Base-by-base conservation (phyloP, 2,888 invertebrate species). In the Metallyticus violacea region DNA sequence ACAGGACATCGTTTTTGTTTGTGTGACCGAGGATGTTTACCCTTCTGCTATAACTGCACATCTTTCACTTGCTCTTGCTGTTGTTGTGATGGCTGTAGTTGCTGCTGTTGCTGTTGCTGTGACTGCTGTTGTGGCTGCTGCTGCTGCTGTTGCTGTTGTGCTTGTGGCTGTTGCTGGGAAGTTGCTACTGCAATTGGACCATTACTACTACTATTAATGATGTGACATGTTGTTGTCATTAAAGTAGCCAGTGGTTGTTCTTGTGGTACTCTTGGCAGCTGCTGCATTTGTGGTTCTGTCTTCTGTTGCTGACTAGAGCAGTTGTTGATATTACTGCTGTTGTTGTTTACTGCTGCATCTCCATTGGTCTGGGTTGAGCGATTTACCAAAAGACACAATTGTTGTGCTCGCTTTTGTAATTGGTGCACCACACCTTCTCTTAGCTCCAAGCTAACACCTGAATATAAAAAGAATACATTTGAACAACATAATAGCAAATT, bases 401-500 rank as follows among this genome's bases (percentile, higher is more conserved):
- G 62, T 4, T 77, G 62, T 29, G 40, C 40, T 26, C 76, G 62
- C 30, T 76, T 29, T 26, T 86, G 85, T 62, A 81, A 40, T 26
- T 88, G 87, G 76, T 88, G 87, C 7, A 88, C 77, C 0, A 86
- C 77, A 28, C 87, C 88, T 25, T 88, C 86, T 26, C 88, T 81
- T 26, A 88, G 81, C 76, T 88, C 88, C 25, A 88, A 40, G n/a
- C 85, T 86, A 26, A 87, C 86, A 6, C 86, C 88, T 88, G 81
- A 0, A 26, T 1, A 81, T 15, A 15, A 83, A 83, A 7, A 40
- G 22, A 62, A 82, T 26, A 22, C 7, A 28, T 29, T 81, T n/a
- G 6, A 30, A n/a, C n/a, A n/a, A n/a, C n/a, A n/a, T n/a, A n/a
- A n/a, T n/a, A n/a, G n/a, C n/a, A n/a, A n/a, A n/a, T n/a, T n/a